Percentiles rank a stretch among this genome's conserved stretches.
These are phyloP conservation scores for Morpho helenor DNA, from an alignment of 2,888 invertebrate genomes.

Conservation along the genomic window DNA sequence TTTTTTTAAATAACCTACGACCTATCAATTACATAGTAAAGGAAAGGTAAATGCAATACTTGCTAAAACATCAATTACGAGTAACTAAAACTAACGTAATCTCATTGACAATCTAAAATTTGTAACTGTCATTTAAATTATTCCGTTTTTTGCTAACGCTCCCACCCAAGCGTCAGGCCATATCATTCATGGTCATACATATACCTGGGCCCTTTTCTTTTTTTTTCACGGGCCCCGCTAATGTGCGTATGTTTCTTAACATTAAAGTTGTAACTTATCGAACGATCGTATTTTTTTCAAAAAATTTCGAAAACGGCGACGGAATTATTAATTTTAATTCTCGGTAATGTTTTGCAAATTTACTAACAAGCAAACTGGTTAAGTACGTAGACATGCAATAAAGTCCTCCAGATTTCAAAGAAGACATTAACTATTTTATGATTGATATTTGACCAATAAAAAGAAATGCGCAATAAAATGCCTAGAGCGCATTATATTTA, in stretches of 20 bases:
- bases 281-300: slow-evolving; percentile 26
- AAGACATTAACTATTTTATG: too few relatives aligned
- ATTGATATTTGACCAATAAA: too few relatives aligned
- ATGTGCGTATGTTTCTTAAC: slow-evolving; percentile 32
- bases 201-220: slow-evolving; percentile 39
- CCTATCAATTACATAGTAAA: too few relatives aligned
- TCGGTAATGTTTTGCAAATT: slow-evolving; percentile 10
- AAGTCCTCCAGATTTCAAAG: neutral
- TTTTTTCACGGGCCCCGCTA: slow-evolving; percentile 28
- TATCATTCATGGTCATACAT: slow-evolving; percentile 42
- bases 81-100: too few relatives aligned
- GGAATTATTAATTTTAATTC: slow-evolving; percentile 19
- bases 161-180: slow-evolving; percentile 31
- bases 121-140: neutral
- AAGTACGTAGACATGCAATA: neutral
- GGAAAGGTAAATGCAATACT: too few relatives aligned
- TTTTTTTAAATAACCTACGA: too few relatives aligned
- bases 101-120: too few relatives aligned
- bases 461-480: too few relatives aligned
- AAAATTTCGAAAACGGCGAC: slow-evolving; percentile 10
- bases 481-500: too few relatives aligned
- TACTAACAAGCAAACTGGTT: neutral
- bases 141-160: slow-evolving; percentile 26
- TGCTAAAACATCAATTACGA: too few relatives aligned
- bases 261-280: slow-evolving; percentile 29